Conservation (phyloP, 2,797 vertebrate species). For the Lutjanus campechanus region DNA sequence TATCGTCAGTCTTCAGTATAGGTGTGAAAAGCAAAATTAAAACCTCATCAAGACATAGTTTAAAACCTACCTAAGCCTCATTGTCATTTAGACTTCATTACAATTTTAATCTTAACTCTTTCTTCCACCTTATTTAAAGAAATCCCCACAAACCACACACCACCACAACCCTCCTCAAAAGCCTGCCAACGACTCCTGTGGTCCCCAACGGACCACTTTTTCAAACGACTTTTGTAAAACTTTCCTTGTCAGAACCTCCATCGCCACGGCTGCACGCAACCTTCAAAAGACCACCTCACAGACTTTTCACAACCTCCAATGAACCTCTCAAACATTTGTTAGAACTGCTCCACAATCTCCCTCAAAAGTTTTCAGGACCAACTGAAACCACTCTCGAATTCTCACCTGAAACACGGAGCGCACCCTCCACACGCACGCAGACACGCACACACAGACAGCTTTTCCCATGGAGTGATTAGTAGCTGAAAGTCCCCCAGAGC, state of each 20-base stretch:
- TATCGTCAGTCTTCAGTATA: no score
- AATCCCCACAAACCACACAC: no score
- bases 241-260: neutral
- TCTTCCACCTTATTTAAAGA: neutral
- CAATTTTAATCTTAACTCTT: no score
- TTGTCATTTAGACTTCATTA: no score
- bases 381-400: neutral
- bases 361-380: neutral
- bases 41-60: no score
- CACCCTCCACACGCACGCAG: neutral
- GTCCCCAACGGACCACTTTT: no score
- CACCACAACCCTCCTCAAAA: neutral
- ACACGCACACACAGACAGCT: neutral
- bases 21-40: no score
- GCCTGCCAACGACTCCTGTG: neutral
- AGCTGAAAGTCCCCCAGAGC: slow-evolving; percentile 40
- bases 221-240: no score
- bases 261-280: neutral
- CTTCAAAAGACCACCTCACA: neutral
- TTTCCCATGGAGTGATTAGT: slow-evolving; percentile 60
- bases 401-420: slow-evolving; percentile 1
- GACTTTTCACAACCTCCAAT: neutral
- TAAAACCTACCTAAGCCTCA: no score
- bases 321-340: neutral
- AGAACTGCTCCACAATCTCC: neutral